Conservation (phyloP, 1,140 invertebrate genomes). For the Thalassaphorura encarpata region DNA sequence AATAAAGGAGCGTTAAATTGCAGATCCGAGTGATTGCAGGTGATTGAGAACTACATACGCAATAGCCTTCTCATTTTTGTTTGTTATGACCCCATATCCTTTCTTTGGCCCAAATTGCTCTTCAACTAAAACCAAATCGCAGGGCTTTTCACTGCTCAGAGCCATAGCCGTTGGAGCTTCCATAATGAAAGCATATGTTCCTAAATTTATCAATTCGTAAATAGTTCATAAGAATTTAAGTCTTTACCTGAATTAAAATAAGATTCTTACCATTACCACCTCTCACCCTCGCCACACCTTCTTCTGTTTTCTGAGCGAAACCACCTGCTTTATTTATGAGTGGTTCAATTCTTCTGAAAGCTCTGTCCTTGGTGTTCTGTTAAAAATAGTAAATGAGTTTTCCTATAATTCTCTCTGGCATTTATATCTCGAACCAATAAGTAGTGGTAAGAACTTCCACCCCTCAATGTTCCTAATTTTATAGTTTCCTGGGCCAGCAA, state of each 20-base stretch:
- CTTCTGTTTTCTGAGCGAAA: constrained; percentile 37
- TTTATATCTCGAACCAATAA: neutral
- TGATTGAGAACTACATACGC: neutral
- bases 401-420: too few relatives aligned
- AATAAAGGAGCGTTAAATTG: neutral
- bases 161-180: constrained; percentile 89
- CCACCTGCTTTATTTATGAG: neutral
- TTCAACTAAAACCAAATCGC: constrained; percentile 90
- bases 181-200: constrained; percentile 85
- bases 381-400: too few relatives aligned
- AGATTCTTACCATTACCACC: neutral
- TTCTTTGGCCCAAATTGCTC: constrained; percentile 50
- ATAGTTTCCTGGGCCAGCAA: neutral
- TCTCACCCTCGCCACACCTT: constrained; percentile 68
- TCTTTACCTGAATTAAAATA: neutral
- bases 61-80: neutral
- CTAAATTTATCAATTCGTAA: constrained; percentile 45
- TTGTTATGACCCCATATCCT: constrained; percentile 6
- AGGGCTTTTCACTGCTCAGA: constrained; percentile 85
- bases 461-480: neutral
- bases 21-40: neutral
- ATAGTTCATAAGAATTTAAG: neutral
- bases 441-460: constrained; percentile 3
- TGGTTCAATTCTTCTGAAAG: neutral
- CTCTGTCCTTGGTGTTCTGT: neutral